These are phyloP conservation scores for Omphaloscelis lunosa DNA, from an alignment of 2,888 invertebrate genomes.

Conservation along the genomic window DNA sequence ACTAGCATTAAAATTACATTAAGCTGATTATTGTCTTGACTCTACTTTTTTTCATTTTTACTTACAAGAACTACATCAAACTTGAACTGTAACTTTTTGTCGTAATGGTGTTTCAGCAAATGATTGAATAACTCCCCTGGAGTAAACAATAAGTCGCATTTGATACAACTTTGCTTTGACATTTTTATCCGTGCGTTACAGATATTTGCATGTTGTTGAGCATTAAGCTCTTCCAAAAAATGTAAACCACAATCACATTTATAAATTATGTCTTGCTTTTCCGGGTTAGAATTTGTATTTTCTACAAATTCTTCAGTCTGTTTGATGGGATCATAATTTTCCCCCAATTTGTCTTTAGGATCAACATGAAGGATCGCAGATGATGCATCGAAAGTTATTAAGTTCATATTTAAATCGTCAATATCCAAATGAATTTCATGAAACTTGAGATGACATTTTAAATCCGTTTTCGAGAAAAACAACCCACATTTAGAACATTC, in stretches of 20 bases:
- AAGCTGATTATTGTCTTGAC: neutral
- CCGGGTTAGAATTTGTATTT: conserved; percentile 24
- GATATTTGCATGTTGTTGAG: conserved; percentile 70
- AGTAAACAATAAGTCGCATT: conserved; percentile 80
- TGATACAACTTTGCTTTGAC: conserved; percentile 79
- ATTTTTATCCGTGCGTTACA: conserved; percentile 72
- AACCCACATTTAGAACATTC: conserved; percentile 78
- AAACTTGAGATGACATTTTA: conserved; percentile 73
- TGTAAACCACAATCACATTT: conserved; percentile 82
- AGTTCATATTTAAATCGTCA: conserved; percentile 73
- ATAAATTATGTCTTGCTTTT: conserved; percentile 71
- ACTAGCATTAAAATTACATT: neutral
- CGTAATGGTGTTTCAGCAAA: conserved; percentile 79
- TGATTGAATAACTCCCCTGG: conserved; percentile 80
- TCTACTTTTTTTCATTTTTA: conserved; percentile 26
- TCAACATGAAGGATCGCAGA: neutral
- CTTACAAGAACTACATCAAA: conserved; percentile 73
- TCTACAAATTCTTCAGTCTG: conserved; percentile 9
- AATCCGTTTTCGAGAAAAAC: conserved; percentile 72
- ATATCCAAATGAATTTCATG: conserved; percentile 78
- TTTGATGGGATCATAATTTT: neutral
- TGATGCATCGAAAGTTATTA: conserved; percentile 68
- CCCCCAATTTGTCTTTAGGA: conserved; percentile 4
- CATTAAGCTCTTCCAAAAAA: conserved; percentile 74
- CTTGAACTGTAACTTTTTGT: conserved; percentile 72